Evolutionary conservation across 1,140 invertebrate species (phyloP).

Genomic region (Parapsyche elsis): DNA sequence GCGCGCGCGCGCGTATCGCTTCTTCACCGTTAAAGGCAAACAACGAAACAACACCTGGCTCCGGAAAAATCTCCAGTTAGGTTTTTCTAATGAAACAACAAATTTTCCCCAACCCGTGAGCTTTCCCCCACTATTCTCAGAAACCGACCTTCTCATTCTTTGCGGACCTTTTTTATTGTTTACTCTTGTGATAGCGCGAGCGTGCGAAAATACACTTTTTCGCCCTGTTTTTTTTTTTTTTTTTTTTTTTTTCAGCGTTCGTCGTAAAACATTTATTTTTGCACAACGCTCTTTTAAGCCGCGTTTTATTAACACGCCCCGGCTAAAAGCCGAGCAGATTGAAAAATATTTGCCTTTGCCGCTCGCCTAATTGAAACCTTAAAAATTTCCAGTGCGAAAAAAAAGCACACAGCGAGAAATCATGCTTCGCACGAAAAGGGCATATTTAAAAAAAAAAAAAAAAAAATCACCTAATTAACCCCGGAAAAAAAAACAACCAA

Average conservation of each 20-base stretch:
- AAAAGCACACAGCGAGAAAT: background rate
- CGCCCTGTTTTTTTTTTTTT: background rate
- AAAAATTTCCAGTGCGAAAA: constrained; percentile 7
- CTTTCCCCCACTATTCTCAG: background rate
- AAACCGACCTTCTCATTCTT: too few relatives aligned
- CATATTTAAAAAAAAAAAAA: background rate
- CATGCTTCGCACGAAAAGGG: background rate
- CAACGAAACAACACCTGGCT: constrained; percentile 46
- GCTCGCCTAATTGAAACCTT: constrained; percentile 48
- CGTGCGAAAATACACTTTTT: background rate
- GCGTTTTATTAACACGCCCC: constrained; percentile 37
- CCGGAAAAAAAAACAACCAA: background rate
- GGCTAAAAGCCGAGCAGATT: constrained; percentile 48
- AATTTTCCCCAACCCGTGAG: constrained; percentile 27
- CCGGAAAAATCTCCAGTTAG: constrained; percentile 46
- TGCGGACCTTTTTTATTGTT: constrained; percentile 27
- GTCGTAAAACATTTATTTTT: constrained; percentile 48
- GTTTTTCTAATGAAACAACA: constrained; percentile 52
- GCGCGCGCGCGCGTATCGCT: constrained; percentile 14
- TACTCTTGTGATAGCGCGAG: constrained; percentile 28
- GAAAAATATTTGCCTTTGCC: constrained; percentile 49
- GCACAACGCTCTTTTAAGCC: constrained; percentile 45
- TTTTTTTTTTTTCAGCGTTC: background rate
- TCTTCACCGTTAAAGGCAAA: background rate
- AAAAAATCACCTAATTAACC: background rate